Percentiles rank a stretch among this genome's conserved stretches.
Evolutionary conservation across 2,113 vertebrate genomes (phyloP).

Genomic region (Numida meleagris): DNA sequence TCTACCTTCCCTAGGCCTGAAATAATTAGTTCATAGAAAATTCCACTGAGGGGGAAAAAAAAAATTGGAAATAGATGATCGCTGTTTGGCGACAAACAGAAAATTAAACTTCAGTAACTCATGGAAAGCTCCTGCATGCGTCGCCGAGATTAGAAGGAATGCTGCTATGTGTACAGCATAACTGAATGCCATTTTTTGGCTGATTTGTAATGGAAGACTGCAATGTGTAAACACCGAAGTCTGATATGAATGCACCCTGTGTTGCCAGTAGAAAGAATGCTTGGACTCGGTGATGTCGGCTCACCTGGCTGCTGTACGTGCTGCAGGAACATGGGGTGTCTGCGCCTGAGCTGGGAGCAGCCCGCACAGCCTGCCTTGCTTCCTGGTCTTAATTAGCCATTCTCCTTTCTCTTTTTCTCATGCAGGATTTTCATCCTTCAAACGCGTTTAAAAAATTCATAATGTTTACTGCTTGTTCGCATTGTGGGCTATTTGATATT

Average conservation of each 20-base stretch:
- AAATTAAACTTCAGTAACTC: background rate
- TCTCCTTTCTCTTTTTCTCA: slow-evolving; percentile 16
- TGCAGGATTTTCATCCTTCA: slow-evolving; percentile 44
- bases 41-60: background rate
- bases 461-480: slow-evolving; percentile 37
- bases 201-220: background rate
- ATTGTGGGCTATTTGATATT: background rate
- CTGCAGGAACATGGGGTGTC: background rate
- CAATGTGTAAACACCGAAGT: background rate
- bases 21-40: background rate
- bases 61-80: background rate
- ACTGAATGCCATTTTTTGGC: background rate
- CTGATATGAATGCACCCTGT: background rate
- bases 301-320: background rate
- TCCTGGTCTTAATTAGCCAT: slow-evolving; percentile 32
- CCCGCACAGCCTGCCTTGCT: background rate
- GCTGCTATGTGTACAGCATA: background rate
- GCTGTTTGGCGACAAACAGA: background rate
- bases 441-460: slow-evolving; percentile 53
- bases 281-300: background rate
- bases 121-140: background rate
- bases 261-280: background rate
- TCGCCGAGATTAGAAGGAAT: background rate
- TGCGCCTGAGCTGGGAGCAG: background rate
- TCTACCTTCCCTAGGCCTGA: background rate